Percentiles rank a stretch among this genome's conserved stretches.
Conservation (phyloP, 2,888 invertebrate species). For the Tetragonula carbonaria region DNA sequence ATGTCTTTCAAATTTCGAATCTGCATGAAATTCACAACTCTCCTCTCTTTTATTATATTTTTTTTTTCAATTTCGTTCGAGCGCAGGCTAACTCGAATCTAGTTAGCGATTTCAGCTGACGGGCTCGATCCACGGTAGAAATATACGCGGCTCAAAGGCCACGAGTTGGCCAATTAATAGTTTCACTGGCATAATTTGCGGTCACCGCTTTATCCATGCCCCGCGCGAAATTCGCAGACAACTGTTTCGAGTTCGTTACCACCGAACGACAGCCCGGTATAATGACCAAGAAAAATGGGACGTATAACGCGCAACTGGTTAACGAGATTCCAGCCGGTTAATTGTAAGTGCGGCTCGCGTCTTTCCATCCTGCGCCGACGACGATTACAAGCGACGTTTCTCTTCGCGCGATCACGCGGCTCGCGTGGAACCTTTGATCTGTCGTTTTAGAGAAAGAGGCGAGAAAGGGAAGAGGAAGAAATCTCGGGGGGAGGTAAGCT, state of each 20-base stretch:
- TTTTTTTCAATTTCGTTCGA: neutral
- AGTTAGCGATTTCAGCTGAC: neutral
- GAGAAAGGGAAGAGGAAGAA: neutral
- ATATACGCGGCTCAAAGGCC: conserved; percentile 22
- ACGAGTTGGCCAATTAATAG: conserved; percentile 56
- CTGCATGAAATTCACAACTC: neutral
- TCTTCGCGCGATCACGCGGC: neutral
- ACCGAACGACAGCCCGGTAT: neutral
- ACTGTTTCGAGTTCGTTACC: conserved; percentile 9
- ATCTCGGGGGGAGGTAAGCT: conserved; percentile 18
- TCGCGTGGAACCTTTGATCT: conserved; percentile 38
- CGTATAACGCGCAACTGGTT: conserved; percentile 3
- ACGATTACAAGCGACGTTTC: conserved; percentile 11
- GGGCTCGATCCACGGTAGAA: neutral
- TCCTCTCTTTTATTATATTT: neutral
- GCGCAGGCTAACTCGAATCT: neutral
- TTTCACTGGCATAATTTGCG: conserved; percentile 52
- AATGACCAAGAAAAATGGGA: conserved; percentile 37
- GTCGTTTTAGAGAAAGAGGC: conserved; percentile 22
- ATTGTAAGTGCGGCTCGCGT: neutral
- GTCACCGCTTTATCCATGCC: conserved; percentile 24
- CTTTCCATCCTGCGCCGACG: neutral
- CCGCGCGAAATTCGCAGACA: conserved; percentile 9
- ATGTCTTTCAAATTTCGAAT: neutral
- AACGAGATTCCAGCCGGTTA: conserved; percentile 43